Percentiles rank a stretch among this genome's conserved stretches.
These are phyloP conservation scores for Micoletzkya japonica DNA, from an alignment of 2,888 invertebrate genomes.

Conservation along the genomic window DNA sequence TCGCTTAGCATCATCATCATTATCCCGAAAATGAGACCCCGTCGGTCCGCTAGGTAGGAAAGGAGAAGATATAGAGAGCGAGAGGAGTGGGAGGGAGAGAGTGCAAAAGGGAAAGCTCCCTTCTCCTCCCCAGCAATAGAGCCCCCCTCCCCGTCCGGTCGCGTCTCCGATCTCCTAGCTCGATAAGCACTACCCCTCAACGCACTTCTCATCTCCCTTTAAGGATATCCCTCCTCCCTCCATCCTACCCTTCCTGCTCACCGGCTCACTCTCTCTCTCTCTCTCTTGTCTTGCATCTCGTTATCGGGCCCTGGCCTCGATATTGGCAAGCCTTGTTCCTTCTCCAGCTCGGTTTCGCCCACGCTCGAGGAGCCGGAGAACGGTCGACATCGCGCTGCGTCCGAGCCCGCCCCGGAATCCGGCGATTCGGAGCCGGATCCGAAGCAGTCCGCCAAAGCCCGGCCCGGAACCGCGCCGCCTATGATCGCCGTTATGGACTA, in stretches of 20 bases:
- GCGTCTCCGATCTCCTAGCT: not conserved
- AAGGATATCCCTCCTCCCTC: no score
- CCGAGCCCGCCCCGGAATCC: no score
- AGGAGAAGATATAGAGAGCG: not conserved
- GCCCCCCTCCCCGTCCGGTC: not conserved
- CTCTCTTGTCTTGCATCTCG: no score
- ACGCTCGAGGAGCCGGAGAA: no score
- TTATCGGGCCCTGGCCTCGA: no score
- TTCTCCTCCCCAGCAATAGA: not conserved
- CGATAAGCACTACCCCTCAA: no score
- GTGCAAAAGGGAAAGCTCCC: not conserved
- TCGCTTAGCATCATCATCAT: not conserved
- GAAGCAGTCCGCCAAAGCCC: not conserved
- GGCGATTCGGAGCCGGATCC: not conserved
- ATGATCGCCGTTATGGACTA: slow-evolving; percentile 19
- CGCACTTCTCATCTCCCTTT: no score
- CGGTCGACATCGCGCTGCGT: no score
- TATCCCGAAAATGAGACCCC: not conserved
- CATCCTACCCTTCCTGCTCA: no score
- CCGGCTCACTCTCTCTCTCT: no score
- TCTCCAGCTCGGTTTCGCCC: no score
- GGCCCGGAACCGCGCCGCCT: slow-evolving; percentile 3
- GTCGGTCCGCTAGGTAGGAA: not conserved
- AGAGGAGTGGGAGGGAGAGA: not conserved
- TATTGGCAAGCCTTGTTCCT: no score